Conservation (phyloP, 1,140 invertebrate species). For the Ostrea edulis region DNA sequence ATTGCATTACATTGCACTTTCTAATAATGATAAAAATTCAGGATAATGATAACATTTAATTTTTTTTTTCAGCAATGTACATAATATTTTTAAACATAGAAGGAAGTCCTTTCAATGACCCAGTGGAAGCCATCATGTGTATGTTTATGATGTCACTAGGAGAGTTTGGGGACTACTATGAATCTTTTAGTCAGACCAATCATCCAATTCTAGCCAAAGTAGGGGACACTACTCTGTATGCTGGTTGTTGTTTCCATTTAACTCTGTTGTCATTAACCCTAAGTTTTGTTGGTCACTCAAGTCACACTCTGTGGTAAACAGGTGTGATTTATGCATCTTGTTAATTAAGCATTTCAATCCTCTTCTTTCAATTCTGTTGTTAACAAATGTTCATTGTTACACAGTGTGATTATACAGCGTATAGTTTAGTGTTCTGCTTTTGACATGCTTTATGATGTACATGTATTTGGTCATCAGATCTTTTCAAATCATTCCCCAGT, state of each 20-base stretch:
- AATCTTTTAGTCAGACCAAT: slow-evolving; percentile 91
- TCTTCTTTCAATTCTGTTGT: background rate
- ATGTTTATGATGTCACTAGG: slow-evolving; percentile 99
- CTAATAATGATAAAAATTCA: no score
- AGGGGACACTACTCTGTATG: background rate
- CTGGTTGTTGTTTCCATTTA: slow-evolving; percentile 21
- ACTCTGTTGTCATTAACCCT: slow-evolving; percentile 16
- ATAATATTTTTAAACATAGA: slow-evolving; percentile 73
- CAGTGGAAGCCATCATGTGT: slow-evolving; percentile 95
- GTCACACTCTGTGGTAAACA: background rate
- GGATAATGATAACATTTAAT: background rate
- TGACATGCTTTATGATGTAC: background rate
- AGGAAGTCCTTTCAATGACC: slow-evolving; percentile 80
- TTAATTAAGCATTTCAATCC: background rate
- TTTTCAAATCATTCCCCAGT: no score
- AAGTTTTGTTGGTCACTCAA: background rate
- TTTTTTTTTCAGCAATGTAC: slow-evolving; percentile 76
- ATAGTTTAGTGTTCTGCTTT: background rate
- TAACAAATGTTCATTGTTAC: background rate
- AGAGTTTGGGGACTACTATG: slow-evolving; percentile 96
- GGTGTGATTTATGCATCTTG: background rate
- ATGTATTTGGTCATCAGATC: background rate
- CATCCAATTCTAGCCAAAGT: slow-evolving; percentile 93
- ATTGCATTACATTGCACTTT: no score
- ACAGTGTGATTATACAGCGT: no score